Base-by-base conservation (phyloP, 1,140 invertebrate genomes). In the Rhizoglyphus robini region DNA sequence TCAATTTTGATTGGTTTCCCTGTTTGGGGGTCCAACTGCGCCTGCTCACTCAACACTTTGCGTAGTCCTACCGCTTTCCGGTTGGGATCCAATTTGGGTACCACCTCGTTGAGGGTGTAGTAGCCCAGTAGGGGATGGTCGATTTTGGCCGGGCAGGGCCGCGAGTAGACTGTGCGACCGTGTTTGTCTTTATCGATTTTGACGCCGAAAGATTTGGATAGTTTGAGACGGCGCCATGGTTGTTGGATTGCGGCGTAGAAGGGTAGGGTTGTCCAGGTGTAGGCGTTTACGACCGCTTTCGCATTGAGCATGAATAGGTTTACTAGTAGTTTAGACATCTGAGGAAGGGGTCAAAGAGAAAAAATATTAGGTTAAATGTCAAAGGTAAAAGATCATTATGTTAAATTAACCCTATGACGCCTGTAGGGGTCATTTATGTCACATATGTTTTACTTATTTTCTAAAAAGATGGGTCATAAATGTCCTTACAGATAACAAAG, bases 241-340 rank as follows among this genome's bases (percentile, higher is more conserved):
- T 84, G 80, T 74, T 94, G 89, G 61, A 91, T 76, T 31, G 93
- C 76, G 68, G 90, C 81, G 77, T 94, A 94, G 0, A 93, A 80
- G 46, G 91, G 89, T 76, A 90, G 88, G 54, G 90, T 92, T 70
- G 95, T 77, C 68, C 93, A 79, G 76, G 94, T 90, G 78, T 87
- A 94, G 63, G 92, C 36, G 58, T 73, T 72, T 23, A 79, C 74
- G 13, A 79, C 69, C 15, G 68, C 69, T 67, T 76, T 69, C 49
- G 61, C 30, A n/a, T 63, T 63, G 34, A 57, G 27, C 34, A 63
- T 63, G 2, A 47, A 63, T 13, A 63, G 15, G 13, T 63, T 63
- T 1, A 63, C 61, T 2, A 63, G 15, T 20, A 63, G 20, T 62
- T 63, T 63, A 4, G 61, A 63, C 61, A 63, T 63, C 29, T 61